These are phyloP conservation scores for Nebria salina DNA, from an alignment of 2,888 invertebrate genomes.

Conservation along the genomic window DNA sequence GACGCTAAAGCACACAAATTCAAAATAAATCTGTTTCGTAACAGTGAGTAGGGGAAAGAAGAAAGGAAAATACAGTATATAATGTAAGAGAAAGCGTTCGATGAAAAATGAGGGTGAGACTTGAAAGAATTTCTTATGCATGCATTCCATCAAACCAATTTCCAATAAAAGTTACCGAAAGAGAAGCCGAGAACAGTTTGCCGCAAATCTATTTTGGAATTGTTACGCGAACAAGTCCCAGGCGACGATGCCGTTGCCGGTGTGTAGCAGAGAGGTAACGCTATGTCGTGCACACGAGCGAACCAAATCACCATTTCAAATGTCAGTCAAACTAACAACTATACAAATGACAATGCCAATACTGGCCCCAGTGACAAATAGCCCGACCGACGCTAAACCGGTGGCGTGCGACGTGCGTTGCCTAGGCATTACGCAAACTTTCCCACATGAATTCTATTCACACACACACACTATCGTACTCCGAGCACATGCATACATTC, in stretches of 20 bases:
- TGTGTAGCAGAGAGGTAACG: constrained; percentile 3
- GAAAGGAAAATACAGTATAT: constrained; percentile 8
- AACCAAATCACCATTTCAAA: constrained; percentile 55
- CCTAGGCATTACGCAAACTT: constrained; percentile 23
- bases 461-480: not conserved
- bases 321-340: constrained; percentile 53
- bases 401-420: constrained; percentile 15
- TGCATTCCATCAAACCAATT: constrained; percentile 52
- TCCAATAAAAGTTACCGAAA: constrained; percentile 56
- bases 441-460: constrained; percentile 18
- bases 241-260: constrained; percentile 9
- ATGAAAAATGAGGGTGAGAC: constrained; percentile 37
- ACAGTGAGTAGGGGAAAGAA: constrained; percentile 11
- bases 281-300: constrained; percentile 16
- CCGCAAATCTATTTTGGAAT: constrained; percentile 52
- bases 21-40: not conserved
- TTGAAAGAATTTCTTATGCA: constrained; percentile 38
- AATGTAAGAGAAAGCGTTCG: constrained; percentile 8
- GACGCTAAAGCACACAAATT: too few relatives aligned
- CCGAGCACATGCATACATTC: not conserved
- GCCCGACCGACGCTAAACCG: constrained; percentile 13
- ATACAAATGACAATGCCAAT: constrained; percentile 52
- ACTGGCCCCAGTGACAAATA: constrained; percentile 39
- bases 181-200: constrained; percentile 54
- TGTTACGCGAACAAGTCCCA: constrained; percentile 33